Percentiles rank a stretch among this genome's conserved stretches.
These are phyloP conservation scores for Prionailurus bengalensis DNA, from an alignment of 2,113 vertebrate species.

Conservation along the genomic window DNA sequence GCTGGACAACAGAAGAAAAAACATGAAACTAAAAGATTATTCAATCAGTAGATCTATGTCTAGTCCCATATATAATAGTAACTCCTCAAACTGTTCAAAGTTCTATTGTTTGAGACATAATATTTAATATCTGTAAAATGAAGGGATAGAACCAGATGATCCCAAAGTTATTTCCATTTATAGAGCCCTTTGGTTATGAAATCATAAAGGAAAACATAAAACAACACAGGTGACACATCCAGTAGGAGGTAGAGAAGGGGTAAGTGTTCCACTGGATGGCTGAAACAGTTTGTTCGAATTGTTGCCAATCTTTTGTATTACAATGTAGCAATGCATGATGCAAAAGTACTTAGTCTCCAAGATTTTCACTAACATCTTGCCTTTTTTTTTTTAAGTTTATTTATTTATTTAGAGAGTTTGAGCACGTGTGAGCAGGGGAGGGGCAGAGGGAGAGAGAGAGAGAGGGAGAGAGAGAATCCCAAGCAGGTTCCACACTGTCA, in stretches of 20 bases:
- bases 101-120: neutral
- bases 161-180: neutral
- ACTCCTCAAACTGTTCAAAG: neutral
- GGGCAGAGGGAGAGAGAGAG: too few species aligned
- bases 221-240: neutral
- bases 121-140: slow-evolving; percentile 18
- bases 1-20: neutral
- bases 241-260: neutral
- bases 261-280: neutral
- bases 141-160: neutral
- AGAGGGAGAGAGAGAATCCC: too few species aligned
- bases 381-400: too few species aligned
- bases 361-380: slow-evolving; percentile 5
- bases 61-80: neutral
- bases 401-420: too few species aligned
- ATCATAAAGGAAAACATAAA: neutral
- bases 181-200: slow-evolving; percentile 13
- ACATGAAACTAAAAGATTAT: neutral
- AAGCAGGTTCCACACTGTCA: too few species aligned
- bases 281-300: neutral
- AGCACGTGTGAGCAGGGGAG: too few species aligned
- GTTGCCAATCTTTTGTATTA: neutral
- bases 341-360: neutral
- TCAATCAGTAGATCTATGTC: neutral
- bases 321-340: neutral